Evolutionary conservation across 2,888 invertebrate genomes (phyloP).

Genomic region (Spatulosminthurus flaviceps): DNA sequence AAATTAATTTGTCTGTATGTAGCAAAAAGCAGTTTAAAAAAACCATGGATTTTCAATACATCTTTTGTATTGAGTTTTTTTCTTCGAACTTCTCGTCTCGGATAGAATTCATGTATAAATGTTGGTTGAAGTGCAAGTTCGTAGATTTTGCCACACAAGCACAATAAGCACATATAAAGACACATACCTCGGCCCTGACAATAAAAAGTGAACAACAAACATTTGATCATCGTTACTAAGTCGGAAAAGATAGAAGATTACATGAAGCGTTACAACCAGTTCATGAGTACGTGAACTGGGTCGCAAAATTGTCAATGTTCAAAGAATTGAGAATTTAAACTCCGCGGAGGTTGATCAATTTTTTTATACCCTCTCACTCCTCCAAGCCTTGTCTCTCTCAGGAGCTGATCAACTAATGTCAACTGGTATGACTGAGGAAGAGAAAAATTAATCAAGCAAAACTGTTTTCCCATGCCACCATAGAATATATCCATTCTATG

Average conservation of each 20-base stretch:
- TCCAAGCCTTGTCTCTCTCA: no score
- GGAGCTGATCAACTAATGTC: background rate
- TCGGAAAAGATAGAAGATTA: conserved; percentile 20
- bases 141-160: no score
- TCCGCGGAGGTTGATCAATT: conserved; percentile 22
- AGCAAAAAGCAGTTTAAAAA: no score
- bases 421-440: conserved; percentile 39
- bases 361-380: background rate
- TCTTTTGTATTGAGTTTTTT: no score
- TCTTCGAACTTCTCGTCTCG: no score
- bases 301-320: conserved; percentile 26
- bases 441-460: conserved; percentile 47
- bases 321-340: background rate
- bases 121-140: background rate
- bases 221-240: background rate
- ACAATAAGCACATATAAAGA: no score
- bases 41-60: no score
- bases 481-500: background rate
- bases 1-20: background rate
- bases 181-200: conserved; percentile 13
- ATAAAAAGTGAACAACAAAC: conserved; percentile 1
- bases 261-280: conserved; percentile 51
- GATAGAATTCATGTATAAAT: no score
- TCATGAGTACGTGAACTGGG: conserved; percentile 49
- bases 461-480: conserved; percentile 42